Evolutionary conservation across 2,888 invertebrate species (phyloP), one percentile per base, ranked within the genome.

Genomic region (Sceliomorpha sp.): DNA sequence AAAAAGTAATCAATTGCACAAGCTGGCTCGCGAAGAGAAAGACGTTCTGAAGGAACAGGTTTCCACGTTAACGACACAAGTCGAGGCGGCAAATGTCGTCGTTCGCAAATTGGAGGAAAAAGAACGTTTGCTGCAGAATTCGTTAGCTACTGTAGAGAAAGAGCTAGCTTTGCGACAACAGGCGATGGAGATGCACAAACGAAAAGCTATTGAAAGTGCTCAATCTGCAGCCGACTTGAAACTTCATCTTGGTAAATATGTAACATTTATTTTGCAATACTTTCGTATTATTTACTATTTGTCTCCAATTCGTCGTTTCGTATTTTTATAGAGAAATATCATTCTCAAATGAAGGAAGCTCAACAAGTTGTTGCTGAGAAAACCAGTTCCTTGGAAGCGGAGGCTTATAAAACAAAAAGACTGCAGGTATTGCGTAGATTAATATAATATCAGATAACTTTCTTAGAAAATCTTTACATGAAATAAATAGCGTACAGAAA

Each of bases 151-250:
- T 1, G 95, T 96, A 1, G 98, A 99, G 89, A 98, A 98, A 88
- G 98, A 99, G 88, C 90, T 98, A 70, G 91, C 96, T 53, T 89
- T 98, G 60, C 91, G 98, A 1, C 98, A 98, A 84, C 98, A 98
- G 88, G 96, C 98, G 1, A 95, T 98, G 95, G 99, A 99, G 89
- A 95, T 98, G 94, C 97, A 98, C 89, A 98, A 98, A 86, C 91
- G 98, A 17, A 99, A 99, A 89, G 98, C 98, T 0, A 97, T 98
- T 69, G 99, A 99, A 89, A 96, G 96, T 56, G 97, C 98, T 0
- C 99, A 99, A 89, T 97, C 97, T 5, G 98, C 98, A 0, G 98
- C 98, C 0, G 99, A 99, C 89, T 91, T 99, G 15, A 98, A 98
- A 88, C 91, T 99, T 72, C 98, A 98, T 91, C 91, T 98, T 70